Percentiles rank a stretch among this genome's conserved stretches.
phyloP scores from a whole-genome alignment of 2,797 vertebrate species.

The Centroberyx gerrardi region DNA sequence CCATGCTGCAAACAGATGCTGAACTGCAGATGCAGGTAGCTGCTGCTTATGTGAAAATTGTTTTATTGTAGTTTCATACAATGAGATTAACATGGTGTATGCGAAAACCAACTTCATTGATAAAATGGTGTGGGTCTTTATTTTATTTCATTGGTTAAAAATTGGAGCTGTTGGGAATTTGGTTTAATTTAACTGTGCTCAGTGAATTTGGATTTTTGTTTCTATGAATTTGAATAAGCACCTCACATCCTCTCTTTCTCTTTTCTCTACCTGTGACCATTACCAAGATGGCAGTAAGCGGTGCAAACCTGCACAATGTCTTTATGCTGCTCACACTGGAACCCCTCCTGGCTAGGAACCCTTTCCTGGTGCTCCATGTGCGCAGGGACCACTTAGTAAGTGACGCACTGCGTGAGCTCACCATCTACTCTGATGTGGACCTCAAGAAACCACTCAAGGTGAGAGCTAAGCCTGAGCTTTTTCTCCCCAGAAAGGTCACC shows the following conservation, averaged over 20 bases:
- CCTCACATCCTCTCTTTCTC: neutral
- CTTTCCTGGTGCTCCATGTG: slow-evolving; percentile 96
- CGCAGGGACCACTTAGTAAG: slow-evolving; percentile 94
- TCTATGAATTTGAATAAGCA: neutral
- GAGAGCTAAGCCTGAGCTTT: slow-evolving; percentile 38
- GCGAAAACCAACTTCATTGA: neutral
- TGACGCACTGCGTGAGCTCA: slow-evolving; percentile 94
- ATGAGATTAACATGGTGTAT: neutral
- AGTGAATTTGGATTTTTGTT: neutral
- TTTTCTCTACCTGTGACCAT: neutral
- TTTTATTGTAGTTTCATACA: neutral
- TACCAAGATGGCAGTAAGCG: slow-evolving; percentile 94
- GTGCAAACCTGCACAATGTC: slow-evolving; percentile 96
- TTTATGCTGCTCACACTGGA: slow-evolving; percentile 98
- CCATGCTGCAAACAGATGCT: slow-evolving; percentile 98
- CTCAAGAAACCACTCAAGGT: slow-evolving; percentile 98
- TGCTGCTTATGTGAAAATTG: too few relatives aligned
- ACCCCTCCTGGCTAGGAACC: slow-evolving; percentile 94
- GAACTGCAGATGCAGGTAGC: slow-evolving; percentile 98
- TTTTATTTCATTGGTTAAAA: neutral
- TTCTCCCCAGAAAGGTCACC: neutral
- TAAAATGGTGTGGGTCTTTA: neutral
- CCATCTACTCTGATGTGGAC: slow-evolving; percentile 96
- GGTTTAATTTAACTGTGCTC: neutral
- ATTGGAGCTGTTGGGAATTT: neutral